Conservation (phyloP, 2,797 vertebrate species). For the Acanthurus tractus region DNA sequence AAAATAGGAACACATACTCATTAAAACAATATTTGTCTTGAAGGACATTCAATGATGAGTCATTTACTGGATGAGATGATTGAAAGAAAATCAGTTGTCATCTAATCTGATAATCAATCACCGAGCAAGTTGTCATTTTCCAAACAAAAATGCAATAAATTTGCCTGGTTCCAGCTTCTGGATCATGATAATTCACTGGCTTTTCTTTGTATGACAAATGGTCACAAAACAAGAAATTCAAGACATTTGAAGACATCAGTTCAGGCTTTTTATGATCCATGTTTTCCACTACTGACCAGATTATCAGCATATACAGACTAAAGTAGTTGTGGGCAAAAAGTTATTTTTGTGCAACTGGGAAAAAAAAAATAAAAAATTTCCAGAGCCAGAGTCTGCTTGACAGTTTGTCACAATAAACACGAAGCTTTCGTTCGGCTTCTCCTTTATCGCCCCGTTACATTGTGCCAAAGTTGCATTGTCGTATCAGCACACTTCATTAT, state of each 20-base stretch:
- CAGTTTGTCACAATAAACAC: conserved; percentile 25
- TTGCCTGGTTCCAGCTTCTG: background rate
- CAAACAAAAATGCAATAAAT: background rate
- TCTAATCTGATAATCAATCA: too few relatives aligned
- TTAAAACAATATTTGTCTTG: too few relatives aligned
- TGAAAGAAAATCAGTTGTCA: too few relatives aligned
- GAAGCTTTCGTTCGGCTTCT: conserved; percentile 18
- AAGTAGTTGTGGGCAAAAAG: conserved; percentile 15
- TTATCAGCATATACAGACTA: conserved; percentile 31
- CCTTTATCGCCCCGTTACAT: conserved; percentile 32
- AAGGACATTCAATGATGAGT: too few relatives aligned
- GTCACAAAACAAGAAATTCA: background rate
- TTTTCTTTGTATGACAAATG: background rate
- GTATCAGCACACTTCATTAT: conserved; percentile 54
- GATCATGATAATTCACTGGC: background rate
- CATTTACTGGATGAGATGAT: too few relatives aligned
- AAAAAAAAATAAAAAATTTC: conserved; percentile 5
- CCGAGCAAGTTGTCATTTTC: background rate
- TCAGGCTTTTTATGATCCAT: background rate
- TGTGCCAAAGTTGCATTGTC: conserved; percentile 43
- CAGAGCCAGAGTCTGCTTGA: background rate
- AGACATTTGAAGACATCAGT: background rate
- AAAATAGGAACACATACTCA: too few relatives aligned
- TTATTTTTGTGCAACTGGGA: conserved; percentile 18
- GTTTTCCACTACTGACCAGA: background rate